Conservation (phyloP, 2,888 invertebrate genomes). For the Drosophila vallismaia region DNA sequence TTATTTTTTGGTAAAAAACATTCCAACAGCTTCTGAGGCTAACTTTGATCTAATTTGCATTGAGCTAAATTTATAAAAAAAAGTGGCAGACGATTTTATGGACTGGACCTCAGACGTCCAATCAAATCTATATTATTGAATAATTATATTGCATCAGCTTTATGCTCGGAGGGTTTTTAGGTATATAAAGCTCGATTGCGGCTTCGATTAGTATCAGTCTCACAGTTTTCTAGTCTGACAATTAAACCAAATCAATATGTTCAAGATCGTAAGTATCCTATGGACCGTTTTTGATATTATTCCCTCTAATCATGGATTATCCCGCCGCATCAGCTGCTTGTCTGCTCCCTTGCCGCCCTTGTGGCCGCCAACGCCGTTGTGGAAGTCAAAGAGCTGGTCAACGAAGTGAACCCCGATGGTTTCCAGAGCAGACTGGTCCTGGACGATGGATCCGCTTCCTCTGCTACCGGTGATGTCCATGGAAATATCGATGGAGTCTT, state of each 20-base stretch:
- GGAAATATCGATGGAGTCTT: slow-evolving; percentile 70
- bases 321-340: slow-evolving; percentile 47
- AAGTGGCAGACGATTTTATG: slow-evolving; percentile 20
- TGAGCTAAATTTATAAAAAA: slow-evolving; percentile 5
- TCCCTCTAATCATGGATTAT: slow-evolving; percentile 16
- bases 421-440: slow-evolving; percentile 59
- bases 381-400: slow-evolving; percentile 46
- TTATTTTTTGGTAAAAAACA: neutral
- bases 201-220: slow-evolving; percentile 58
- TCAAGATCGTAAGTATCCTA: slow-evolving; percentile 64
- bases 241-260: slow-evolving; percentile 55
- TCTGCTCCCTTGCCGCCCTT: slow-evolving; percentile 62
- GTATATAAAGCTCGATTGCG: slow-evolving; percentile 57
- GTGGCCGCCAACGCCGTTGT: slow-evolving; percentile 56
- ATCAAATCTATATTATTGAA: slow-evolving; percentile 12
- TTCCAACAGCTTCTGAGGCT: neutral
- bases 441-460: slow-evolving; percentile 59
- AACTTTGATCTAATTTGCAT: slow-evolving; percentile 29
- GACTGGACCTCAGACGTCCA: slow-evolving; percentile 5
- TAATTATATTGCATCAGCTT: slow-evolving; percentile 28
- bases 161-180: slow-evolving; percentile 1
- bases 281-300: slow-evolving; percentile 1
- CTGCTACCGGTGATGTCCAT: slow-evolving; percentile 64
- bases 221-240: slow-evolving; percentile 51
- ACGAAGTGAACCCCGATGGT: slow-evolving; percentile 74